A percentile compares a stretch with the other conserved stretches of the same genome.
Conservation (phyloP, 2,797 vertebrate genomes). For the Tokudaia tokunoshimensis region DNA sequence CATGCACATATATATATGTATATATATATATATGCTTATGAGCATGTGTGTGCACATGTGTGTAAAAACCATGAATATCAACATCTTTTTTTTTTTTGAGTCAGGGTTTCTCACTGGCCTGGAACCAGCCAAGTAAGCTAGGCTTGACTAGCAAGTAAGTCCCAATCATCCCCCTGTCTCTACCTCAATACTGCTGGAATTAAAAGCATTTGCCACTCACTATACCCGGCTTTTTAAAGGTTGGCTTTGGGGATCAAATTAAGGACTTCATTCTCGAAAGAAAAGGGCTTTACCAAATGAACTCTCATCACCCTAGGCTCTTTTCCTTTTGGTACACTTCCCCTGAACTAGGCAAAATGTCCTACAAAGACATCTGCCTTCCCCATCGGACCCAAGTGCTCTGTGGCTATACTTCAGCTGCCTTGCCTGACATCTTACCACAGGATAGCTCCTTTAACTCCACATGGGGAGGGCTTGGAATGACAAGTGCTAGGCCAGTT, state of each 20-base stretch:
- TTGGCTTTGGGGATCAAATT: neutral
- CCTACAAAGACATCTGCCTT: constrained; percentile 28
- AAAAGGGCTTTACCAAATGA: neutral
- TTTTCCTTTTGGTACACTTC: neutral
- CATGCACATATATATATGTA: neutral
- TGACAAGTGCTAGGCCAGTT: constrained; percentile 32
- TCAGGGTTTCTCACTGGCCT: neutral
- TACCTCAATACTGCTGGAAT: neutral
- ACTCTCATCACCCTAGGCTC: neutral
- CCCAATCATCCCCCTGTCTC: neutral
- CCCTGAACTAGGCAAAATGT: neutral
- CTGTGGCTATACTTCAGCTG: neutral
- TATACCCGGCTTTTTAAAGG: neutral
- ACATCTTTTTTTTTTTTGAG: neutral
- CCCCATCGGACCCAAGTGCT: neutral
- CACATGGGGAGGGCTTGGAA: neutral
- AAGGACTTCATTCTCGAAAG: neutral
- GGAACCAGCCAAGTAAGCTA: neutral
- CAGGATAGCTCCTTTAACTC: neutral
- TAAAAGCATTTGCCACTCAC: neutral
- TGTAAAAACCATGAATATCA: neutral
- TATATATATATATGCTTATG: neutral
- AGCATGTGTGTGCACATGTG: no score
- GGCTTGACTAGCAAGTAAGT: neutral
- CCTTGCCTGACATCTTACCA: neutral